Evolutionary conservation across 2,797 vertebrate species (phyloP).

Genomic region (Poeciliopsis gracilis): DNA sequence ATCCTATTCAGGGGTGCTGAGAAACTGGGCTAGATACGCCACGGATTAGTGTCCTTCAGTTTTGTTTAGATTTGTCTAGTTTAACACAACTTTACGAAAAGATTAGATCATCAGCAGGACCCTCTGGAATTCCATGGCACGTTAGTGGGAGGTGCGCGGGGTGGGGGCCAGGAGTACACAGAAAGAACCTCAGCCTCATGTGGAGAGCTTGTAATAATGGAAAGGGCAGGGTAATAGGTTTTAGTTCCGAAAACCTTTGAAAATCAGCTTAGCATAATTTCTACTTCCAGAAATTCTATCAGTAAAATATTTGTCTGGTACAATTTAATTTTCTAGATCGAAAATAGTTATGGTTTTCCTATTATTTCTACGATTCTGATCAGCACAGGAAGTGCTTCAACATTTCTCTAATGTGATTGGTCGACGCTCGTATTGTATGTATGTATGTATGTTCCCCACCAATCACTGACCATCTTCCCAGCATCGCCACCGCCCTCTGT

Average conservation of each 20-base stretch:
- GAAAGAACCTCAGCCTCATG: neutral
- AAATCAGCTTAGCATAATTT: neutral
- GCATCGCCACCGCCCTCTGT: conserved; percentile 24
- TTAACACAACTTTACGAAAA: neutral
- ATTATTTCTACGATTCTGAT: neutral
- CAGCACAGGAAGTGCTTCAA: conserved; percentile 41
- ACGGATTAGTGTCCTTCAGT: neutral
- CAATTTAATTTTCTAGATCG: neutral
- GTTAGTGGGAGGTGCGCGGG: neutral
- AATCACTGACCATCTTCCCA: conserved; percentile 21
- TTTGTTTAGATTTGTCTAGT: neutral
- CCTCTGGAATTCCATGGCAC: neutral
- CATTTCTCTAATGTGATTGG: conserved; percentile 40
- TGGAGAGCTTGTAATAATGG: neutral
- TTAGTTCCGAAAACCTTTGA: neutral
- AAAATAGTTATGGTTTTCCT: neutral
- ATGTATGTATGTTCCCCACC: neutral
- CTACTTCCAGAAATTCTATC: neutral
- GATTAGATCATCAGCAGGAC: neutral
- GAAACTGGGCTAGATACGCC: too few species aligned
- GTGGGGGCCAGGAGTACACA: neutral
- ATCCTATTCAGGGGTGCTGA: too few species aligned
- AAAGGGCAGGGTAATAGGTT: neutral
- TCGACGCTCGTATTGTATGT: neutral
- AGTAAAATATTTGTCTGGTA: neutral